Base-by-base conservation (phyloP, 2,113 vertebrate genomes). In the Parus major region DNA sequence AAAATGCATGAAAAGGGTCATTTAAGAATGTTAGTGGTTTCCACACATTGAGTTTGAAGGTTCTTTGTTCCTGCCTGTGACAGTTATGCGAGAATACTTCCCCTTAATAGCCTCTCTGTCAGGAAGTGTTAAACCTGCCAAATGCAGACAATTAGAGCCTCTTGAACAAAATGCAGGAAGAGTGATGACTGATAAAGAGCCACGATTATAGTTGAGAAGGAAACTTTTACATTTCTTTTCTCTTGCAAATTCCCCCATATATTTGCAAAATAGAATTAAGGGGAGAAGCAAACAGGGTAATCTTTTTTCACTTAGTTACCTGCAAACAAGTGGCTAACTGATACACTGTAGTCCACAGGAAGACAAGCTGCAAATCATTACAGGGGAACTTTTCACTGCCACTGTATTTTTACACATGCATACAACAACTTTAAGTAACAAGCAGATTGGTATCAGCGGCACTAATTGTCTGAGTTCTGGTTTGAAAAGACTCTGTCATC, bases 81-180 rank as follows among this genome's bases (percentile, higher is more conserved):
- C 98, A 98, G 98, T 98, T 98, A 98, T 98, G 98, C 98, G 97
- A 98, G 98, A 98, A 98, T 98, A 98, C 98, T 98, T 98, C 95
- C 98, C 97, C 97, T 98, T 98, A 99, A 98, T 98, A 98, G 98
- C 97, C 98, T 98, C 98, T 98, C 98, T 98, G 98, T 98, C 98
- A 98, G 98, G 98, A 99, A 99, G 98, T 98, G 98, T 98, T 98
- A 98, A 98, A 98, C 97, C 98, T 98, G 98, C 98, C 98, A 98
- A 98, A 98, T 94, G 98, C 96, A 93, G 98, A 99, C 98, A 98
- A 99, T 99, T 99, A 98, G 98, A 98, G 98, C 97, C 97, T 97
- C 98, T 86, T 61, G 86, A 98, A 98, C 98, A 98, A 97, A 98
- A 98, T 97, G 97, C 97, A 98, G 97, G 98, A 98, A 98, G 98